Conservation (phyloP, 2,113 vertebrate species). For the Xiphorhynchus elegans region DNA sequence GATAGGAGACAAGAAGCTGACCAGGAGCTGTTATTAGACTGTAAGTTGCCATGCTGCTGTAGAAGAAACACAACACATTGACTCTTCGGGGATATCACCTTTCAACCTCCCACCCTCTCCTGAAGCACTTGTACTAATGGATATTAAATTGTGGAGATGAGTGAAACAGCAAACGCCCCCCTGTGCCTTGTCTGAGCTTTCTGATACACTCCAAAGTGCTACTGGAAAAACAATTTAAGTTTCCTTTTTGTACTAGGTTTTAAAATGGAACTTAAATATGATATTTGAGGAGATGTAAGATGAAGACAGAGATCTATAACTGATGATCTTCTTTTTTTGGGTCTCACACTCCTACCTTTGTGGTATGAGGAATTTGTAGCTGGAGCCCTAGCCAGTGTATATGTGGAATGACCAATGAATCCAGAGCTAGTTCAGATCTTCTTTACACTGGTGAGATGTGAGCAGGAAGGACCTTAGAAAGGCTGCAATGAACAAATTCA, state of each 20-base stretch:
- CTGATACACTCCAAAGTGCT: not conserved
- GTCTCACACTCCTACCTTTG: not conserved
- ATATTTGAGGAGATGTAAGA: not conserved
- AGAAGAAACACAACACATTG: not conserved
- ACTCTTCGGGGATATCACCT: not conserved
- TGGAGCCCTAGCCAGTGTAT: not conserved
- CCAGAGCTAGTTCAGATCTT: not conserved
- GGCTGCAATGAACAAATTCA: not conserved
- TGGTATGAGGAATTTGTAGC: not conserved
- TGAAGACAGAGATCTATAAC: not conserved
- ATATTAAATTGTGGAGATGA: not conserved
- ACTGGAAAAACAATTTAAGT: not conserved
- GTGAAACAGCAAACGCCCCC: not conserved
- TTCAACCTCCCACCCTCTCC: not conserved
- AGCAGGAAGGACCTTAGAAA: not conserved
- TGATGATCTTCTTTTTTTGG: not conserved
- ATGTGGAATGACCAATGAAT: not conserved
- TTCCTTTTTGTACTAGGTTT: not conserved
- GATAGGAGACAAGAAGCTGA: not conserved
- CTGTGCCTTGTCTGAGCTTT: not conserved
- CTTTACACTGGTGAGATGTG: not conserved
- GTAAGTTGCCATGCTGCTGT: not conserved
- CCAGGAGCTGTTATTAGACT: conserved; percentile 11
- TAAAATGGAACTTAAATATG: not conserved
- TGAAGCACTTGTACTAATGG: not conserved